phyloP scores from a whole-genome alignment of 2,797 vertebrate genomes.

The Champsocephalus gunnari region DNA sequence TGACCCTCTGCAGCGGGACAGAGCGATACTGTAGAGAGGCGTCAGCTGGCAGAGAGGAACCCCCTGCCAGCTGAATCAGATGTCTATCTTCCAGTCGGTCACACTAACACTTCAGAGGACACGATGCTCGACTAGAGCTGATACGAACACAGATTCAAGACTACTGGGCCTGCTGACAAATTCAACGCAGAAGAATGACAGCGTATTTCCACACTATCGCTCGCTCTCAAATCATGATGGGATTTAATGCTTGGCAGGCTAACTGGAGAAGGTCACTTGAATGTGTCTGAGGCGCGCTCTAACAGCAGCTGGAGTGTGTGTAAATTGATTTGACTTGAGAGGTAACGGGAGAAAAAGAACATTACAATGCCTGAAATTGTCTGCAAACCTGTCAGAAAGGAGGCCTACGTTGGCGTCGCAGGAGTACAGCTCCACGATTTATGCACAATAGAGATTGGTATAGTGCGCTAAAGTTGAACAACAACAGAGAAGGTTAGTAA shows the following conservation, averaged over 20 bases:
- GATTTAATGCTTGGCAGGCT: slow-evolving; percentile 66
- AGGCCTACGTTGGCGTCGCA: neutral
- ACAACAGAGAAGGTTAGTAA: neutral
- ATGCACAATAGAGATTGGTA: neutral
- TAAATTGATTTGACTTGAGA: slow-evolving; percentile 41
- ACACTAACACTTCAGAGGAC: slow-evolving; percentile 48
- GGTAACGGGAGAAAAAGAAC: slow-evolving; percentile 33
- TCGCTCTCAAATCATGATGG: slow-evolving; percentile 53
- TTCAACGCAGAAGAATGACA: slow-evolving; percentile 48
- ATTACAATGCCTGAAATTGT: slow-evolving; percentile 30
- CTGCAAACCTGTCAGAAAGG: slow-evolving; percentile 18
- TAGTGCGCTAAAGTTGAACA: neutral
- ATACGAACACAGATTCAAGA: slow-evolving; percentile 48
- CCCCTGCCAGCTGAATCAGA: slow-evolving; percentile 52
- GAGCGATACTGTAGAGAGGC: slow-evolving; percentile 24
- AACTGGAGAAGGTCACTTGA: slow-evolving; percentile 38
- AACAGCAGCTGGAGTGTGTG: slow-evolving; percentile 36
- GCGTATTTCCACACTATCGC: slow-evolving; percentile 56
- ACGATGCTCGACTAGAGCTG: slow-evolving; percentile 38
- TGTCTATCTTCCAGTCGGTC: slow-evolving; percentile 56
- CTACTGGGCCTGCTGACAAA: slow-evolving; percentile 61
- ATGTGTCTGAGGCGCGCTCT: slow-evolving; percentile 45
- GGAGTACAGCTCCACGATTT: neutral
- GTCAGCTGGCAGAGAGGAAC: slow-evolving; percentile 26
- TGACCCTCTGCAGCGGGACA: slow-evolving; percentile 31